Conservation (phyloP, 64 coral and sea anemone species). For the Dendronephthya gigantea region DNA sequence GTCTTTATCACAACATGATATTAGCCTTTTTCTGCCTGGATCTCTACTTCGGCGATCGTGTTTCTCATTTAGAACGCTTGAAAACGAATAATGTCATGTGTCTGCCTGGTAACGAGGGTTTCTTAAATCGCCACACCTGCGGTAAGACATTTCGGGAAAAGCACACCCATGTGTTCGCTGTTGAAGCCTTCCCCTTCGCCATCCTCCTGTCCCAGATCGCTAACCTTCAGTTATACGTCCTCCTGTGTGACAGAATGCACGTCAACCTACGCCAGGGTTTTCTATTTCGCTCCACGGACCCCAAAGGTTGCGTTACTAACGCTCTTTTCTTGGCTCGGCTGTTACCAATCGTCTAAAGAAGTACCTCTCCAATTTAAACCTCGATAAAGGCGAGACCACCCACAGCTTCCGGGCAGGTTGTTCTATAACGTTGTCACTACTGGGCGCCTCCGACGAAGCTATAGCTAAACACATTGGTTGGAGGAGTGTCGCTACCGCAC, state of each 20-base stretch:
- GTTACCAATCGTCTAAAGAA: neutral
- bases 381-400: constrained; percentile 8
- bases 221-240: constrained; percentile 3
- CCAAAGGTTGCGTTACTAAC: neutral
- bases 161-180: neutral
- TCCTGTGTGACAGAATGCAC: constrained; percentile 1
- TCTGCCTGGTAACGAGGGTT: too few relatives aligned
- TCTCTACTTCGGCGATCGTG: constrained; percentile 35
- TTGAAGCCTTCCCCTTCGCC: neutral
- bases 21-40: constrained; percentile 25
- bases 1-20: neutral
- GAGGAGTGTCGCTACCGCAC: neutral
- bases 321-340: constrained; percentile 14
- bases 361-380: neutral
- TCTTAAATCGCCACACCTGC: too few relatives aligned
- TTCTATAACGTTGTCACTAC: neutral
- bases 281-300: constrained; percentile 5
- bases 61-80: constrained; percentile 22
- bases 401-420: constrained; percentile 10
- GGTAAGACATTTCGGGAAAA: neutral
- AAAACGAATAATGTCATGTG: neutral
- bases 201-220: neutral
- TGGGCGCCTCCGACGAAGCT: neutral
- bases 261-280: neutral
- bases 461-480: neutral